Evolutionary conservation across 2,888 invertebrate species (phyloP).

Genomic region (Lutraria lutraria): DNA sequence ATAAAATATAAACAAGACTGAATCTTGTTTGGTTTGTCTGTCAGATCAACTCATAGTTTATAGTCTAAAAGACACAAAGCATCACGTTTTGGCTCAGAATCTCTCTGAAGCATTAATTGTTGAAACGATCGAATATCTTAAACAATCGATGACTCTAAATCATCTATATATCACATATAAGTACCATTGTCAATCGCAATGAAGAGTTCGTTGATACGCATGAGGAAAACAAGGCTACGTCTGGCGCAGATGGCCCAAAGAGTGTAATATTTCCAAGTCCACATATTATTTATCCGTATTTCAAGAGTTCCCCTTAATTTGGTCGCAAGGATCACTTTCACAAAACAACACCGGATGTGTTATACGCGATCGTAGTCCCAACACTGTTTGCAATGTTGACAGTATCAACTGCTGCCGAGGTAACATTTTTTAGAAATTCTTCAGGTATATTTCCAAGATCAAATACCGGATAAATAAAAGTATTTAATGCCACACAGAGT

Average conservation of each 20-base stretch:
- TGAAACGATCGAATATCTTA: not conserved
- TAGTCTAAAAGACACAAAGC: not conserved
- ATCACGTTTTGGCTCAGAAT: not conserved
- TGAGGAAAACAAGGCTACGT: not conserved
- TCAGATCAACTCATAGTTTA: not conserved
- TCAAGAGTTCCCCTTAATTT: not conserved
- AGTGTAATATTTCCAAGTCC: no score
- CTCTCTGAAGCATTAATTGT: not conserved
- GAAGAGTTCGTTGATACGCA: not conserved
- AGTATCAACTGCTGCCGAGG: not conserved
- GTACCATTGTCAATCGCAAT: slow-evolving; percentile 9
- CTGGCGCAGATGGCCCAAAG: not conserved
- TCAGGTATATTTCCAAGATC: slow-evolving; percentile 72
- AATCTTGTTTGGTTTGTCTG: not conserved
- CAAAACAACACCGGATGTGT: slow-evolving; percentile 15
- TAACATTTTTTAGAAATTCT: slow-evolving; percentile 61
- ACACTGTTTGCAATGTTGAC: not conserved
- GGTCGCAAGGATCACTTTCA: slow-evolving; percentile 20
- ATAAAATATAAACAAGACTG: not conserved
- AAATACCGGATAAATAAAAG: slow-evolving; percentile 89
- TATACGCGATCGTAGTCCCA: slow-evolving; percentile 23
- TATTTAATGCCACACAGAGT: slow-evolving; percentile 91
- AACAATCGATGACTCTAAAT: not conserved
- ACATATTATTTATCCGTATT: no score
- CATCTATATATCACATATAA: not conserved